Evolutionary conservation across 2,797 vertebrate genomes (phyloP), one percentile per base, ranked within the genome.

Genomic region (Sardinella longiceps): DNA sequence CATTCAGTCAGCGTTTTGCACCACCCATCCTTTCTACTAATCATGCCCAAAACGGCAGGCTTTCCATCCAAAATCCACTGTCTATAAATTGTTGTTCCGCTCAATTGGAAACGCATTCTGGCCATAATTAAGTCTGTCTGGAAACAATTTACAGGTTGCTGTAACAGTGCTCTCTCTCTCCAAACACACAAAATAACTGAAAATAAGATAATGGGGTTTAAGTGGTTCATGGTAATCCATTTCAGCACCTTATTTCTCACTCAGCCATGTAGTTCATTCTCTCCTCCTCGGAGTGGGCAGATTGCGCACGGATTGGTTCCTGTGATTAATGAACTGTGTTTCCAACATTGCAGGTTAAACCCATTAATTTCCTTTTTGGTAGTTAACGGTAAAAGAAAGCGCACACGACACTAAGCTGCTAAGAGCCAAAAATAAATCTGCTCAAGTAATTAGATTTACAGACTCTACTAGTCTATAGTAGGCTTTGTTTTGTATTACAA

Each of bases 361-460:
- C 58, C 33, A 63, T 66, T 63, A 6, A 83, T 83, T 83, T 84
- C 74, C 50, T 84, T 51, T 50, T n/a, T 48, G 33, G 51, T 82
- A 28, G 56, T 60, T 63, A 80, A 58, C 20, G 46, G 33, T 53
- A 53, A 50, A n/a, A 84, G 37, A 30, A 80, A 80, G 28, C 11
- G 60, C 46, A 45, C 48, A 46, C 39, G 39, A 53, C 25, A 81
- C 83, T 58, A 58, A 46, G 43, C 18, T 25, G n/a, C n/a, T 77
- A 37, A 43, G 37, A 39, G 37, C 33, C 37, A 39, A 43, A 77
- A 77, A 77, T 77, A 77, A 77, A 77, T 20, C 70, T 43, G 12
- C 37, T 10, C 37, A 23, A 39, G 37, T 77, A 77, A 77, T 77
- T 43, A 77, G 37, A 77, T 39, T 37, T 77, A 39, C n/a, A n/a